phyloP scores from a whole-genome alignment of 2,888 invertebrate species.

The Escarpia spicata region DNA sequence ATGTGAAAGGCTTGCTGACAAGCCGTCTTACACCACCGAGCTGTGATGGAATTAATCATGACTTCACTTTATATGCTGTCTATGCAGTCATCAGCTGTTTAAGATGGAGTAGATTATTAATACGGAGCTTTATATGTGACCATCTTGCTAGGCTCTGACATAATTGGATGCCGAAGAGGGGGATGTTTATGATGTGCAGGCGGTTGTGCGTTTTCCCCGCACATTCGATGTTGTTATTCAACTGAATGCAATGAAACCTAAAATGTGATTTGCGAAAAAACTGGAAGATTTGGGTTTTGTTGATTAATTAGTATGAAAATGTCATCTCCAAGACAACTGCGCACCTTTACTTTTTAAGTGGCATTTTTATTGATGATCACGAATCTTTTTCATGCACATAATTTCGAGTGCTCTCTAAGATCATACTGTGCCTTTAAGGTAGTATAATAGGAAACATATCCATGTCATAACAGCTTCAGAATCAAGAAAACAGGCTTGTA shows the following conservation, averaged over 20 bases:
- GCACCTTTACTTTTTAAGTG: not conserved
- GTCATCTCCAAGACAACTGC: not conserved
- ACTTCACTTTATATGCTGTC: not conserved
- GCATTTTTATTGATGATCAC: not conserved
- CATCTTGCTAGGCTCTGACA: not conserved
- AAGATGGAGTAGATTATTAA: constrained; percentile 9
- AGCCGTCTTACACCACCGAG: not conserved
- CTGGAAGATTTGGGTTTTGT: not conserved
- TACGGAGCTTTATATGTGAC: not conserved
- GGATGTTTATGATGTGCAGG: not conserved
- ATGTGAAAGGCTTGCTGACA: not conserved
- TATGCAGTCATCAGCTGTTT: not conserved
- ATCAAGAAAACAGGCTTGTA: too few relatives aligned
- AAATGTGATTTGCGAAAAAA: not conserved
- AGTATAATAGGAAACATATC: not conserved
- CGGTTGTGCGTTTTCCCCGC: not conserved
- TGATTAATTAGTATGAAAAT: not conserved
- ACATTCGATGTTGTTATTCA: not conserved
- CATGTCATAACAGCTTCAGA: not conserved
- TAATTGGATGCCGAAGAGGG: not conserved
- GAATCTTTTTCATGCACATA: not conserved
- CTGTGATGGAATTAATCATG: not conserved
- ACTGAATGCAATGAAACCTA: not conserved
- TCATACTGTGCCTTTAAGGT: not conserved
- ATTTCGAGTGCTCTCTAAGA: not conserved